These are phyloP conservation scores for Diploscapter pachys DNA, from an alignment of 1,140 invertebrate genomes.

Conservation along the genomic window DNA sequence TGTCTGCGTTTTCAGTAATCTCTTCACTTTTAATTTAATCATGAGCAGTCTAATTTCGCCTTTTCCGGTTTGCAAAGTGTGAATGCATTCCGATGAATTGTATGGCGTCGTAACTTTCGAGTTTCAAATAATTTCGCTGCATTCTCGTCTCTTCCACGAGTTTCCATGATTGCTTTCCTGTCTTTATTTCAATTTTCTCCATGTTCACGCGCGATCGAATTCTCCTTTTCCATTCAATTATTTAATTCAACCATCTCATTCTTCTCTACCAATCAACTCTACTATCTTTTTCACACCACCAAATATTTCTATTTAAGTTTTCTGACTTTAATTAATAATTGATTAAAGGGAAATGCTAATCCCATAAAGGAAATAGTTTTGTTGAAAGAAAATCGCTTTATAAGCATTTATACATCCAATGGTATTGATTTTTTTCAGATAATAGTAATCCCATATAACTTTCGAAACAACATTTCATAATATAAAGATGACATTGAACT, in stretches of 20 bases:
- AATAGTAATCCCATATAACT: background rate
- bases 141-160: background rate
- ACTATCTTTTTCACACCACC: too few species aligned
- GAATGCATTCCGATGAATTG: slow-evolving; percentile 21
- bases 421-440: background rate
- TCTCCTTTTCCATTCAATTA: too few species aligned
- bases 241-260: too few species aligned
- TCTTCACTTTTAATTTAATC: background rate
- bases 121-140: background rate
- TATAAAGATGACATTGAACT: background rate
- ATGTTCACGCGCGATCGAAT: too few species aligned
- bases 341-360: background rate
- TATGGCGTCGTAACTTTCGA: slow-evolving; percentile 5
- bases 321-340: background rate
- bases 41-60: background rate
- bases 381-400: background rate
- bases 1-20: too few species aligned
- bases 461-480: too few species aligned
- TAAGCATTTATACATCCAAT: background rate
- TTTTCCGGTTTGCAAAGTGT: background rate
- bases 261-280: too few species aligned
- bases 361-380: background rate
- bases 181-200: background rate
- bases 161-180: background rate
- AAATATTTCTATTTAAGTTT: too few species aligned